Evolutionary conservation across 2,797 vertebrate genomes (phyloP).

Genomic region (Coregonus ussuriensis): DNA sequence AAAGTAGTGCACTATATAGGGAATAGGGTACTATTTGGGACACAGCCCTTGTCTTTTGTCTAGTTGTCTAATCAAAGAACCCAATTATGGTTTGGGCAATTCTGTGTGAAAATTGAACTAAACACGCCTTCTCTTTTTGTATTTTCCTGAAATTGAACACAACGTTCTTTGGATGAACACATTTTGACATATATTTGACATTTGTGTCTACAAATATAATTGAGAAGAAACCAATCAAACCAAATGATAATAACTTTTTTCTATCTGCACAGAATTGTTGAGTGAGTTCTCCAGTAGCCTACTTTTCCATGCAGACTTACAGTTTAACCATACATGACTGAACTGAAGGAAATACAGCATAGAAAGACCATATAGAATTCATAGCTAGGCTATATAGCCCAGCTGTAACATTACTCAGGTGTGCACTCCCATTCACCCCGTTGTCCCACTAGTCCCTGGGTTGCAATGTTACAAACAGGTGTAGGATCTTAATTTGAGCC

Average conservation of each 20-base stretch:
- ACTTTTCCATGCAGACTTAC: too few relatives aligned
- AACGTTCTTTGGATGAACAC: background rate
- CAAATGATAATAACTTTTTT: background rate
- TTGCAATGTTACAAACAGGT: too few relatives aligned
- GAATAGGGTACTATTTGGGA: background rate
- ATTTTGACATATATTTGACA: background rate
- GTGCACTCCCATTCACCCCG: too few relatives aligned
- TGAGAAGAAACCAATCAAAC: constrained; percentile 1
- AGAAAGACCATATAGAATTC: too few relatives aligned
- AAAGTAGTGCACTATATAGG: background rate
- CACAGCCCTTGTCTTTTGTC: background rate
- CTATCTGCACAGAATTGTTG: too few relatives aligned
- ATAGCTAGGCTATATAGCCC: too few relatives aligned
- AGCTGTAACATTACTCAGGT: too few relatives aligned
- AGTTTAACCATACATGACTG: too few relatives aligned
- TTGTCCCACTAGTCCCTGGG: too few relatives aligned
- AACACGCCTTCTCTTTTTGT: background rate
- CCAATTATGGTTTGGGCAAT: background rate
- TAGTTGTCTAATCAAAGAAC: constrained; percentile 6
- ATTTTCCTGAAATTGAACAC: background rate
- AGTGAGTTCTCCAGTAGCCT: too few relatives aligned
- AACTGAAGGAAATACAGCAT: too few relatives aligned
- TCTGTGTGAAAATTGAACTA: background rate
- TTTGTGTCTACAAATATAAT: background rate
- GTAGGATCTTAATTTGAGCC: too few relatives aligned